phyloP scores from a whole-genome alignment of 2,797 vertebrate species.

The Chelon auratus region DNA sequence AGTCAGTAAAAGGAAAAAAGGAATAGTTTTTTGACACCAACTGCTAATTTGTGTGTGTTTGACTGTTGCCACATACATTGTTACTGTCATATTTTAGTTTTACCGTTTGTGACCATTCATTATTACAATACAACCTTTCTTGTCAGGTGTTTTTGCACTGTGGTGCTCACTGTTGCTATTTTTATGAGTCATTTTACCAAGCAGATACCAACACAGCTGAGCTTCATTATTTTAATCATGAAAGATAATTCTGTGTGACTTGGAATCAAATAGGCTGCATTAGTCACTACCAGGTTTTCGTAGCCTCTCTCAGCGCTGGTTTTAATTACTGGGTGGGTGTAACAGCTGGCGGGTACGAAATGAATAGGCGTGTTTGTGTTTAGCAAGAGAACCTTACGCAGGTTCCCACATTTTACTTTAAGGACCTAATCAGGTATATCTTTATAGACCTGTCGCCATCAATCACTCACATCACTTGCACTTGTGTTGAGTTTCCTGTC shows the following conservation, averaged over 20 bases:
- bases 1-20: too few relatives aligned
- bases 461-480: constrained; percentile 37
- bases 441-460: constrained; percentile 54
- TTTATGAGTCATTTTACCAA: constrained; percentile 1
- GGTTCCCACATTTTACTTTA: constrained; percentile 48
- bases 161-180: neutral
- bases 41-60: neutral
- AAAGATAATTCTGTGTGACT: constrained; percentile 8
- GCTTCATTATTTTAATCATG: constrained; percentile 1
- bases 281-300: constrained; percentile 15
- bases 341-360: constrained; percentile 5
- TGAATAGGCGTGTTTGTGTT: constrained; percentile 1
- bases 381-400: neutral
- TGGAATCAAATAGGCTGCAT: constrained; percentile 19
- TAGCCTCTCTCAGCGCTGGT: too few relatives aligned
- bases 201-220: neutral
- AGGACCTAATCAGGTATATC: constrained; percentile 32
- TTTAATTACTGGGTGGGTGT: constrained; percentile 31
- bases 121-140: neutral
- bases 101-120: too few relatives aligned
- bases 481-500: constrained; percentile 10
- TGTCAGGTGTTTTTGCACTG: neutral
- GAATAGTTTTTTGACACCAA: neutral
- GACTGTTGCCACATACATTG: neutral
- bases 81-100: neutral